phyloP scores from a whole-genome alignment of 1,140 invertebrate species.

The Globodera rostochiensis region DNA sequence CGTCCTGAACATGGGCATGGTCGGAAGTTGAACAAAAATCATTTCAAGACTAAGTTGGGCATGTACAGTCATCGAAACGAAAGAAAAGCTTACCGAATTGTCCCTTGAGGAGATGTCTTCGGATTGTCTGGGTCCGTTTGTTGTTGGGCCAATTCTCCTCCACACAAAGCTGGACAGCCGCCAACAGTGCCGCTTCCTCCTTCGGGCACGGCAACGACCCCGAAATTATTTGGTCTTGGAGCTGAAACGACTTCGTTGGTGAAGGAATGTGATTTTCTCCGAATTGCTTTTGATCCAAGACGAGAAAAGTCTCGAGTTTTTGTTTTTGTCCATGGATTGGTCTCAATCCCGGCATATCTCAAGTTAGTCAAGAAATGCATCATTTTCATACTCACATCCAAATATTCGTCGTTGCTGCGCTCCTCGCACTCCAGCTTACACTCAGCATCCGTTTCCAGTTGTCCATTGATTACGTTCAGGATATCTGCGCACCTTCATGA shows the following conservation, averaged over 20 bases:
- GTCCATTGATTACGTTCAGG: conserved; percentile 57
- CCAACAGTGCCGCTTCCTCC: conserved; percentile 75
- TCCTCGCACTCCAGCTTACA: conserved; percentile 59
- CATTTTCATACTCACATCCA: conserved; percentile 55
- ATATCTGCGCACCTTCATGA: conserved; percentile 60
- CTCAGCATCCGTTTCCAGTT: conserved; percentile 62
- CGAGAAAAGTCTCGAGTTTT: neutral
- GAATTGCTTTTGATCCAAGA: too few relatives aligned
- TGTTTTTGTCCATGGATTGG: neutral
- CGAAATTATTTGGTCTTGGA: conserved; percentile 73
- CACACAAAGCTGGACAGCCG: conserved; percentile 74
- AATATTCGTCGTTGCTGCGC: conserved; percentile 64
- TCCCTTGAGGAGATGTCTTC: conserved; percentile 61
- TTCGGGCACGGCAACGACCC: conserved; percentile 75
- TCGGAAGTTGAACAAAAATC: conserved; percentile 52
- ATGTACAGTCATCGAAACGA: conserved; percentile 13
- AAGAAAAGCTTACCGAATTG: conserved; percentile 58
- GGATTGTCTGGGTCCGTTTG: conserved; percentile 64
- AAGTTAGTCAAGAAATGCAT: neutral
- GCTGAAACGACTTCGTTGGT: conserved; percentile 67
- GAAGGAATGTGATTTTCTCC: conserved; percentile 30
- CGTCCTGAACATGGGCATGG: conserved; percentile 62
- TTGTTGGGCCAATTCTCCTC: conserved; percentile 73
- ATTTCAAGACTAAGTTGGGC: neutral
- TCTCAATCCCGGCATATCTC: neutral